Evolutionary conservation across 2,888 invertebrate species (phyloP).

Genomic region (Hyposoter dolosus): DNA sequence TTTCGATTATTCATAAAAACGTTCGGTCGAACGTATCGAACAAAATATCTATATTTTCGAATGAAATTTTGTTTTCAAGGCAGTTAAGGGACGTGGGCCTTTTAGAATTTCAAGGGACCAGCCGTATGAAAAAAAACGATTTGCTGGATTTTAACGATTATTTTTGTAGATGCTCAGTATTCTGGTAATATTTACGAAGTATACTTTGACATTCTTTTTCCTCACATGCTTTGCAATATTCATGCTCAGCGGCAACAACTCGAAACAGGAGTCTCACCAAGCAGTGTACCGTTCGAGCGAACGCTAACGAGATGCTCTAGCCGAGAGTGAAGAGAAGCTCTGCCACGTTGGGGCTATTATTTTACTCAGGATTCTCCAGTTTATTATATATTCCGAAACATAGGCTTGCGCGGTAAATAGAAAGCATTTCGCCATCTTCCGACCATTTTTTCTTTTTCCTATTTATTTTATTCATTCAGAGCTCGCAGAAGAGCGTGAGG

Average conservation of each 20-base stretch:
- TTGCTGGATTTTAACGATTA: background rate
- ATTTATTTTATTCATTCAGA: slow-evolving; percentile 6
- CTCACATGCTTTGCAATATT: slow-evolving; percentile 30
- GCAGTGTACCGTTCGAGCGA: background rate
- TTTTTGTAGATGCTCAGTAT: background rate
- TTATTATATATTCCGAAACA: background rate
- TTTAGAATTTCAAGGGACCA: background rate
- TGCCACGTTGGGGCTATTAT: slow-evolving; percentile 11
- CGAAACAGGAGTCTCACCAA: background rate
- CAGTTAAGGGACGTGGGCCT: background rate
- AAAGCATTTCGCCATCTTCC: background rate
- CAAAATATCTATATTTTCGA: too few relatives aligned
- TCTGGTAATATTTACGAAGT: background rate
- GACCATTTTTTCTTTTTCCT: background rate
- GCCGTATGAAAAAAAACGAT: background rate
- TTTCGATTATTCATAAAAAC: too few relatives aligned
- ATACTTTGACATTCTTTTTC: background rate
- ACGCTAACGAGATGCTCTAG: slow-evolving; percentile 44
- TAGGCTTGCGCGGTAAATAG: slow-evolving; percentile 4
- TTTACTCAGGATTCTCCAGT: slow-evolving; percentile 32
- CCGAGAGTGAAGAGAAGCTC: slow-evolving; percentile 23
- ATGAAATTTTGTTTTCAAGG: too few relatives aligned
- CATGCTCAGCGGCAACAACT: slow-evolving; percentile 7
- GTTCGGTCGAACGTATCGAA: too few relatives aligned
- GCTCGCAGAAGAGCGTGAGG: background rate